phyloP scores from a whole-genome alignment of 1,140 invertebrate genomes.

The Eurosta solidaginis region DNA sequence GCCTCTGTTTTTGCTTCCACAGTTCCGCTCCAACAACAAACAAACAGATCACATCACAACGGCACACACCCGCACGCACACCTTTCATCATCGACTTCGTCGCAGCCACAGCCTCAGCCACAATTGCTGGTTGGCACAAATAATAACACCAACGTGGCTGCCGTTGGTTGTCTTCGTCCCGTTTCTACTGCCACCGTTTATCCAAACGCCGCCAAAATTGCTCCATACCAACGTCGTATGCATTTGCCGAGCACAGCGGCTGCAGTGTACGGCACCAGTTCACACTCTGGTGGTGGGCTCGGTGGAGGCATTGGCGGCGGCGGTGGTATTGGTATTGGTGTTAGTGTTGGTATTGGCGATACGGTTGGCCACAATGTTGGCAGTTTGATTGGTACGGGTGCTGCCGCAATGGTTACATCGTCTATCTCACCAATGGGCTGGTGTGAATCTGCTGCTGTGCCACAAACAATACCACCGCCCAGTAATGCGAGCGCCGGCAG shows the following conservation, averaged over 20 bases:
- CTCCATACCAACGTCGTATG: slow-evolving; percentile 41
- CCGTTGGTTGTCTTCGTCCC: slow-evolving; percentile 10
- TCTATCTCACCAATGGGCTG: slow-evolving; percentile 20
- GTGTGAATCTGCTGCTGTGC: slow-evolving; percentile 10
- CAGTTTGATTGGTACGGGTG: slow-evolving; percentile 1
- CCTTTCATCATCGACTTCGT: neutral
- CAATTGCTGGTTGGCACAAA: neutral
- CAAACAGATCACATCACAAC: neutral
- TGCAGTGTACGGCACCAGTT: slow-evolving; percentile 34
- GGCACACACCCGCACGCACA: neutral
- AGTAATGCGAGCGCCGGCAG: slow-evolving; percentile 53
- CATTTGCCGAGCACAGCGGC: slow-evolving; percentile 43
- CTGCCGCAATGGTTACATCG: slow-evolving; percentile 30
- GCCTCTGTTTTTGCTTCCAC: neutral
- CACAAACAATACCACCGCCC: slow-evolving; percentile 28
- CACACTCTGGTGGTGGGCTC: neutral
- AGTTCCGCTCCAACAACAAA: neutral
- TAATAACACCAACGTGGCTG: slow-evolving; percentile 10
- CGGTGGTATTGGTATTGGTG: neutral
- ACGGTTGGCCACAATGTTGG: neutral
- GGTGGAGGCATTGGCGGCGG: neutral
- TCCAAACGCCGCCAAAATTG: slow-evolving; percentile 20
- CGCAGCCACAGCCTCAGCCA: neutral
- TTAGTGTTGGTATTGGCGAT: neutral
- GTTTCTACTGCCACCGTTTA: slow-evolving; percentile 9